Evolutionary conservation across 2,113 vertebrate species (phyloP).

Genomic region (Calidris pygmaea): DNA sequence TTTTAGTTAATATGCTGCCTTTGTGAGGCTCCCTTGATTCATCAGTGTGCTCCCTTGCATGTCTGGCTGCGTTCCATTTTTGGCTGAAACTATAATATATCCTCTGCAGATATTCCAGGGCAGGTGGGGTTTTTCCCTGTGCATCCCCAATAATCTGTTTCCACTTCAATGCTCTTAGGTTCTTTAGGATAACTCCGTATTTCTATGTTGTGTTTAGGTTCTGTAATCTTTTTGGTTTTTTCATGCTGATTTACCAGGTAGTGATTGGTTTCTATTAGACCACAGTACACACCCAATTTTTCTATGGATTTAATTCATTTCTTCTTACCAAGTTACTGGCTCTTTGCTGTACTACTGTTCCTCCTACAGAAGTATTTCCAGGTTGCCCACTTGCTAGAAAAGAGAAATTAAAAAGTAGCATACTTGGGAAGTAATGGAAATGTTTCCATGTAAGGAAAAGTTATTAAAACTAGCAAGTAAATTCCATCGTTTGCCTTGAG

Average conservation of each 20-base stretch:
- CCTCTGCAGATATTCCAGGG: neutral
- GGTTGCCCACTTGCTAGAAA: neutral
- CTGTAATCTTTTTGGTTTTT: neutral
- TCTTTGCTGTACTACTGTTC: neutral
- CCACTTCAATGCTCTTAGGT: rapidly evolving
- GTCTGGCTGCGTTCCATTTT: neutral
- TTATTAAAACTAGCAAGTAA: neutral
- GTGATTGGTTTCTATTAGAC: neutral
- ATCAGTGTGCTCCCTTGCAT: neutral
- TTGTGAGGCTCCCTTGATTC: neutral
- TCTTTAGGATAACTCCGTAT: neutral
- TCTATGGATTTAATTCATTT: neutral
- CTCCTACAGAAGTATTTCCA: neutral
- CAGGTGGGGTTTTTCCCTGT: neutral
- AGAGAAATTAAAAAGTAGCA: neutral
- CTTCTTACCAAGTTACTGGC: neutral
- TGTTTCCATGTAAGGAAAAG: neutral
- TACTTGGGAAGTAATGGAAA: neutral
- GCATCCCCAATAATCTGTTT: neutral
- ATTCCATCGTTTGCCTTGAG: neutral
- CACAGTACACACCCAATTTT: neutral
- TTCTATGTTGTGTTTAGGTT: neutral
- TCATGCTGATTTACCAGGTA: neutral
- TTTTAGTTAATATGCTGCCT: neutral
- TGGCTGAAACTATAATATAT: neutral